Percentiles rank a stretch among this genome's conserved stretches.
These are phyloP conservation scores for Artemisiospiza belli DNA, from an alignment of 2,113 vertebrate species.

Conservation along the genomic window DNA sequence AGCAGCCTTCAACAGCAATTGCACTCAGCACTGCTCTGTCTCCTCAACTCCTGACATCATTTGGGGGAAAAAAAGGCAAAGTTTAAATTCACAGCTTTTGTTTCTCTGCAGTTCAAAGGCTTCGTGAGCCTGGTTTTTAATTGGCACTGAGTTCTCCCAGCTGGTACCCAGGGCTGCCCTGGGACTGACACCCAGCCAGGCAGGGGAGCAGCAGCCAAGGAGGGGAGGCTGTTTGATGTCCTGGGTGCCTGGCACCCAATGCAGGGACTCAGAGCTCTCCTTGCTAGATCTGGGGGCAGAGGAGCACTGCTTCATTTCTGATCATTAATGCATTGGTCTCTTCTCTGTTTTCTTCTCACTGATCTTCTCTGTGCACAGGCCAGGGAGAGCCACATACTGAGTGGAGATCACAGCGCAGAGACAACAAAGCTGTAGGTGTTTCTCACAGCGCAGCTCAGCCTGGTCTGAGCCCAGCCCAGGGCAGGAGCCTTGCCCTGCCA, in stretches of 20 bases:
- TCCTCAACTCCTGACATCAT: conserved; percentile 11
- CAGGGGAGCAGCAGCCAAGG: not conserved
- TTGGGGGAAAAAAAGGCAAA: not conserved
- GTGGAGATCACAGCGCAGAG: not conserved
- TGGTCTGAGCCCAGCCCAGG: not conserved
- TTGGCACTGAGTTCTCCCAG: not conserved
- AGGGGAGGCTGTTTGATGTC: not conserved
- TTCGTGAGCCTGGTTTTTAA: conserved; percentile 26
- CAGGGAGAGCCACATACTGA: not conserved
- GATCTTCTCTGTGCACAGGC: not conserved
- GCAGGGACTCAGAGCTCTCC: not conserved
- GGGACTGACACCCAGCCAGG: not conserved
- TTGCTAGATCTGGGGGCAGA: not conserved
- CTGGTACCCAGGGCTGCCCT: not conserved
- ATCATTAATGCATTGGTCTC: not conserved
- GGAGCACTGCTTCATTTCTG: not conserved
- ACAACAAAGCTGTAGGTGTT: not conserved
- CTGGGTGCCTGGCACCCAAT: conserved; percentile 11
- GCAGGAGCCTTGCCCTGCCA: not conserved
- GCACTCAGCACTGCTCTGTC: not conserved
- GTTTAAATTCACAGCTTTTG: not conserved
- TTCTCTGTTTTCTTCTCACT: not conserved
- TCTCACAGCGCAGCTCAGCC: accelerated
- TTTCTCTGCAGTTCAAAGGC: conserved; percentile 33
- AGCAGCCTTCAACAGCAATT: not conserved